Evolutionary conservation across 2,113 vertebrate species (phyloP), one percentile per base, ranked within the genome.

Genomic region (Pungitius pungitius): DNA sequence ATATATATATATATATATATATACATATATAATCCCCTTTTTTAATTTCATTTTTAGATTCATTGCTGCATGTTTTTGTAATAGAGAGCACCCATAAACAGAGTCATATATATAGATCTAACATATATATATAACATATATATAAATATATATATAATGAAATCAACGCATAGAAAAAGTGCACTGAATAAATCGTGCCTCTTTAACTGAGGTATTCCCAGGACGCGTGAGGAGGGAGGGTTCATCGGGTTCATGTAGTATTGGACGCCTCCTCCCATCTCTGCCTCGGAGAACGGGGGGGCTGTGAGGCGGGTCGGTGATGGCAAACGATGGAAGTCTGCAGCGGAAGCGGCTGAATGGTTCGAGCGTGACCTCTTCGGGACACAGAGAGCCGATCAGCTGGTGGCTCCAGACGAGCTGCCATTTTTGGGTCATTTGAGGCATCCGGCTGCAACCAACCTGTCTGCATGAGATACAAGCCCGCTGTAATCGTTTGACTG

Each of bases 231-330:
- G 52, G 13, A 14, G 13, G 52, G 87, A 58, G 20, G 80, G 90
- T 91, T 94, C 92, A 93, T 72, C 87, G 93, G 79, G 93, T 93
- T 94, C 93, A 93, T 91, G 64, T 90, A 85, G 88, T 87, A 89
- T 88, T 82, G 91, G 81, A 80, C 89, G 85, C 89, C 93, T 86
- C 81, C 86, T 88, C 85, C 86, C 80, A 70, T 79, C 77, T 83
- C 89, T 73, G 51, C 68, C 79, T 80, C 83, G 37, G 75, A 60
- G 75, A 72, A 85, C 71, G 75, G 83, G 80, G 57, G 65, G 68
- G 78, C 84, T 85, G 43, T 69, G 47, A 77, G 88, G 74, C 72
- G 62, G 69, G 49, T 64, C 69, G 85, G 69, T 80, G 83, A 81
- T 70, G 83, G 78, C 65, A 80, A 59, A 71, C 37, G 75, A 43